phyloP scores from a whole-genome alignment of 2,113 vertebrate genomes.

The Galemys pyrenaicus region DNA sequence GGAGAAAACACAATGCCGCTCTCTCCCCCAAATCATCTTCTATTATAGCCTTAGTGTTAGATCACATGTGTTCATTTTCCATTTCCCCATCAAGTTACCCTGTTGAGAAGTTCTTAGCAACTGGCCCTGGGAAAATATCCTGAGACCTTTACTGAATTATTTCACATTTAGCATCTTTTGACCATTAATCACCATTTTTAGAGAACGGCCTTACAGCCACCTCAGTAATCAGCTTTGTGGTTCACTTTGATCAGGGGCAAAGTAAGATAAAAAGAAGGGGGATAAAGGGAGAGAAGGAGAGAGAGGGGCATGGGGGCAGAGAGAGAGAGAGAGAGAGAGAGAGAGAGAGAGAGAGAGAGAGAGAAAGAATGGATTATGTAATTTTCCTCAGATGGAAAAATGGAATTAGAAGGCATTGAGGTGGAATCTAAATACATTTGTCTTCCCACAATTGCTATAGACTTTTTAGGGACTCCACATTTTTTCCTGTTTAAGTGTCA shows the following conservation, averaged over 20 bases:
- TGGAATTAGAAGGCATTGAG: background rate
- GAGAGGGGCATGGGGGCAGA: too few species aligned
- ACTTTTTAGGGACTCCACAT: background rate
- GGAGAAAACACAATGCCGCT: constrained; percentile 20
- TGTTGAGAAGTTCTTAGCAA: constrained; percentile 28
- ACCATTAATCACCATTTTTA: constrained; percentile 2
- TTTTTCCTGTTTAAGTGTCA: constrained; percentile 5
- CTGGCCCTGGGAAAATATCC: background rate
- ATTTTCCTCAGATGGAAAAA: background rate
- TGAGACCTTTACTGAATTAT: background rate
- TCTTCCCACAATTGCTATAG: background rate
- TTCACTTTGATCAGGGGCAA: background rate
- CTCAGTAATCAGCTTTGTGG: background rate
- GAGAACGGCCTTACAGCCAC: background rate
- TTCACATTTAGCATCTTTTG: constrained; percentile 27
- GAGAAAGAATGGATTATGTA: background rate
- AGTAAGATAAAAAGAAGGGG: background rate
- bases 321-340: background rate
- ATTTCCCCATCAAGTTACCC: background rate
- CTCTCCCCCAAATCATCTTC: background rate
- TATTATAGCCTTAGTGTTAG: background rate
- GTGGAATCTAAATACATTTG: background rate
- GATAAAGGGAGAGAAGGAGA: background rate
- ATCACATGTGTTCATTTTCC: background rate
- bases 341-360: background rate